Percentiles rank a stretch among this genome's conserved stretches.
phyloP scores from a whole-genome alignment of 2,113 vertebrate species.

The Leptosomus discolor region DNA sequence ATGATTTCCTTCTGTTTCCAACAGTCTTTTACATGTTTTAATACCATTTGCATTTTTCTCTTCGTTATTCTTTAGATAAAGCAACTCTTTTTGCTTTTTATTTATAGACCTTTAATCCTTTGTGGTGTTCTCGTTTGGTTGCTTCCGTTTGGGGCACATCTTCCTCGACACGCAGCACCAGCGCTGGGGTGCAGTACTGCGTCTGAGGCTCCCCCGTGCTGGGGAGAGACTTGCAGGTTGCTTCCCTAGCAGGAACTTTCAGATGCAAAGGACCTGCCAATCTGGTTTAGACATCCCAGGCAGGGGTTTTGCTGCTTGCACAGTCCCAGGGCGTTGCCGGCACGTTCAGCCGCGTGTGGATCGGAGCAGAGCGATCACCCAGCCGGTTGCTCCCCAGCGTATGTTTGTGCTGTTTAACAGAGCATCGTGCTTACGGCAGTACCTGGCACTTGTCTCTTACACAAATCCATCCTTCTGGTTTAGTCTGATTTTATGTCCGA shows the following conservation, averaged over 20 bases:
- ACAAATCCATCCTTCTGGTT: background rate
- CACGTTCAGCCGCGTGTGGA: accelerated
- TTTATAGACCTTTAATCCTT: background rate
- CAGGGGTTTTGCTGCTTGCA: background rate
- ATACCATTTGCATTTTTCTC: background rate
- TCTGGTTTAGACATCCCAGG: background rate
- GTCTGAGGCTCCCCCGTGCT: background rate
- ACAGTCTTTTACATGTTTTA: background rate
- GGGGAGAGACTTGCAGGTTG: background rate
- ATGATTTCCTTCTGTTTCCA: background rate
- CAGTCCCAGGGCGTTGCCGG: background rate
- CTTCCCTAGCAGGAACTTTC: background rate
- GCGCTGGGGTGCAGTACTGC: no score
- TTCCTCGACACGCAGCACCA: background rate
- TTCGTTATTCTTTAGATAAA: background rate
- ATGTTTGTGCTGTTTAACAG: background rate
- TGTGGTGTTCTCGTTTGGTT: background rate
- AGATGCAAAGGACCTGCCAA: background rate
- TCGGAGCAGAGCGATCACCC: background rate
- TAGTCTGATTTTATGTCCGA: background rate
- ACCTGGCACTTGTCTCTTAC: background rate
- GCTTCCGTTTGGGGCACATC: background rate
- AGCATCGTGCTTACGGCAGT: background rate
- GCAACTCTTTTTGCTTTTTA: background rate
- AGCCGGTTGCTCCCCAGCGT: background rate